Base-by-base conservation (phyloP, 2,888 invertebrate genomes). In the Caenorhabditis sp. region DNA sequence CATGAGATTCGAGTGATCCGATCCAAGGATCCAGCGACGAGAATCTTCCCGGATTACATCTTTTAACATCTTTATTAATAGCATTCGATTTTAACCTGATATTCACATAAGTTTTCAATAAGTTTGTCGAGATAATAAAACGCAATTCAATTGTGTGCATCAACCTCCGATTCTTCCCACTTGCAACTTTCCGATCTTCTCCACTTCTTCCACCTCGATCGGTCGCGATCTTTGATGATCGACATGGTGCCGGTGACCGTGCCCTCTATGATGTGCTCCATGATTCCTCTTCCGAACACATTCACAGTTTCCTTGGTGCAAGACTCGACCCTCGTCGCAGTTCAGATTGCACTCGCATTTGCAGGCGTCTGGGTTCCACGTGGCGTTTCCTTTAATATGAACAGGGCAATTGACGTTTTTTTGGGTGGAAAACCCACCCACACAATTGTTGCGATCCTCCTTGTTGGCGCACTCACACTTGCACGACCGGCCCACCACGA, bases 401-500 rank as follows among this genome's bases (percentile, higher is more conserved):
- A n/a, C n/a, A n/a, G n/a, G n/a, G n/a, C n/a, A n/a, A n/a, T n/a
- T n/a, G n/a, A n/a, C 31, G 5, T 35, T 35, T 6, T 35, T 35
- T 35, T 35, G 8, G 16, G 38, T 24, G 6, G 7, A 51, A 54
- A 47, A 22, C 79, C 26, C 44, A 86, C 86, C 86, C 8, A 79
- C 64, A 63, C 86, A 86, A 44, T 75, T 81, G 22, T 80, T 75
- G 1, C 85, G 24, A 5, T 84, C 80, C 12, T 80, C 82, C 61
- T 75, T 70, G 49, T 86, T 85, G 5, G 69, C 74, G 22, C 86
- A 86, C 61, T 86, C 85, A 70, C 86, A 86, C 28, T 76, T 77
- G 61, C 86, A 86, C 1, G 72, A 80, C 47, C 80, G 63, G 7
- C 84, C 82, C 4, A 86, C 66, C 0, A 79, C 74, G 35, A 80